Evolutionary conservation across 2,888 invertebrate species (phyloP).

Genomic region (Agrotis puta): DNA sequence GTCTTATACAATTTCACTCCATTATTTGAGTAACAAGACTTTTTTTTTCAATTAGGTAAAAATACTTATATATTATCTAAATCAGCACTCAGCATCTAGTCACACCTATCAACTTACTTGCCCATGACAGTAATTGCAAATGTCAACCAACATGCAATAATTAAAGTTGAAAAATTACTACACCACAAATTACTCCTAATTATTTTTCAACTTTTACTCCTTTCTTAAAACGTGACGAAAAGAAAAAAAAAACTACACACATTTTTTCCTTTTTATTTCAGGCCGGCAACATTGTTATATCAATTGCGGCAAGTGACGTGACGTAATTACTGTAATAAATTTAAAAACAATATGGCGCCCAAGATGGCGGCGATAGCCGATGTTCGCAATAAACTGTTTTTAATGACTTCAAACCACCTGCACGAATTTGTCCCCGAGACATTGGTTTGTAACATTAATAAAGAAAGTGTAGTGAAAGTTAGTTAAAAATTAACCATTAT

Average conservation of each 20-base stretch:
- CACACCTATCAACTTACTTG: slow-evolving; percentile 20
- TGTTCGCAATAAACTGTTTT: slow-evolving; percentile 80
- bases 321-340: slow-evolving; percentile 85
- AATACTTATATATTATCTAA: not conserved
- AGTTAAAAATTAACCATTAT: slow-evolving; percentile 18
- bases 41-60: slow-evolving; percentile 7
- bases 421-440: slow-evolving; percentile 72
- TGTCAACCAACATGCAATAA: slow-evolving; percentile 24
- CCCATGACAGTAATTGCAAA: slow-evolving; percentile 22
- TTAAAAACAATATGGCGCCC: slow-evolving; percentile 84
- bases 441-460: slow-evolving; percentile 53
- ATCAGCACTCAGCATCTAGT: slow-evolving; percentile 20
- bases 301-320: slow-evolving; percentile 74
- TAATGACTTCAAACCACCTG: slow-evolving; percentile 84
- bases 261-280: slow-evolving; percentile 33
- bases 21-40: no score
- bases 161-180: slow-evolving; percentile 23
- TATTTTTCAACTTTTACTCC: slow-evolving; percentile 11
- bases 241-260: not conserved
- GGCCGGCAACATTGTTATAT: slow-evolving; percentile 60
- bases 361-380: slow-evolving; percentile 82
- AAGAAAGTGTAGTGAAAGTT: slow-evolving; percentile 49
- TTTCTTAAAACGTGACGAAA: slow-evolving; percentile 40
- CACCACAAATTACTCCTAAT: slow-evolving; percentile 2
- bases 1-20: not conserved